A percentile compares a stretch with the other conserved stretches of the same genome.
Conservation (phyloP, 2,888 invertebrate species). For the Pachycephus smyrnensis region DNA sequence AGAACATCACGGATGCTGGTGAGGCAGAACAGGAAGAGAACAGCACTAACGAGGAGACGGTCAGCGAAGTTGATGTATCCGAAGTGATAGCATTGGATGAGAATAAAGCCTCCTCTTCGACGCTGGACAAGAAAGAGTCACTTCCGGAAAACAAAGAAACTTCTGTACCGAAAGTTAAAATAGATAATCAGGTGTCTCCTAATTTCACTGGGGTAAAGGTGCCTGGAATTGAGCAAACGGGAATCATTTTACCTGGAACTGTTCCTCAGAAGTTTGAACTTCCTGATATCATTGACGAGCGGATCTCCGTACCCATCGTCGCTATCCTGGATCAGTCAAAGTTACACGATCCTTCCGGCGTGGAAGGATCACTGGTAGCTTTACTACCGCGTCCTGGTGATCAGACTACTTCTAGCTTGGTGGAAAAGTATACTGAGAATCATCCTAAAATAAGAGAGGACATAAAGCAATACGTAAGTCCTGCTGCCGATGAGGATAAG, state of each 20-base stretch:
- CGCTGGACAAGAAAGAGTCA: too few species aligned
- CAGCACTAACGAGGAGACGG: neutral
- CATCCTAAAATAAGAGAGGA: constrained; percentile 21
- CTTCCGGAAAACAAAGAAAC: too few species aligned
- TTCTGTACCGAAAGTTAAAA: too few species aligned
- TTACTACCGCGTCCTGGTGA: constrained; percentile 22
- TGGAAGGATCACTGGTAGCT: constrained; percentile 34
- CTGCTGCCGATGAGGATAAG: constrained; percentile 12
- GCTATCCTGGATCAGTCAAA: constrained; percentile 37
- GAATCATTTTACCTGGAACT: neutral
- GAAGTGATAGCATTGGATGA: constrained; percentile 13
- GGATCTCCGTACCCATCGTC: constrained; percentile 36
- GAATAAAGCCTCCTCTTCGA: neutral
- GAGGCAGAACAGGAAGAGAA: constrained; percentile 15
- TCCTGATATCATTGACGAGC: constrained; percentile 30
- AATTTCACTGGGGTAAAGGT: neutral
- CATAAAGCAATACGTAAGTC: constrained; percentile 26
- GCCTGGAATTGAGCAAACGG: constrained; percentile 7
- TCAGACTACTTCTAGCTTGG: neutral
- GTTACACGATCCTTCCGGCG: constrained; percentile 13
- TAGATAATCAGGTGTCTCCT: too few species aligned
- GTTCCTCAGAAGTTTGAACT: constrained; percentile 33
- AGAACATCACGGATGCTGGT: constrained; percentile 37
- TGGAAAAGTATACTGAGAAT: constrained; percentile 24
- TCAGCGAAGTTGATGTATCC: constrained; percentile 12